phyloP scores from a whole-genome alignment of 2,888 invertebrate species.

The Sisyra nigra region DNA sequence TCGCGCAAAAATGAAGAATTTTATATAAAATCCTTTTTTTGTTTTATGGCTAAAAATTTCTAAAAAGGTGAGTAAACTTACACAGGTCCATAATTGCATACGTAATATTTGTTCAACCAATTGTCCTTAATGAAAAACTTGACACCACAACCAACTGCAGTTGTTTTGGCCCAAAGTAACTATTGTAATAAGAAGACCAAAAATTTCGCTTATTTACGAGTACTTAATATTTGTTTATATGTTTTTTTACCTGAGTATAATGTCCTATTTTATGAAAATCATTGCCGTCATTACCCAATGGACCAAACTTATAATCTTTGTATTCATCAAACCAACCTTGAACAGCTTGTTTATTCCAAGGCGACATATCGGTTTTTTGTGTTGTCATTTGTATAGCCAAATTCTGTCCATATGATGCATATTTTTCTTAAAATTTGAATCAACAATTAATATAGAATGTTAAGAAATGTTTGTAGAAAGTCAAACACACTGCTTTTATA shows the following conservation, averaged over 20 bases:
- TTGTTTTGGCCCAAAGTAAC: conserved; percentile 80
- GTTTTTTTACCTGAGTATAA: conserved; percentile 77
- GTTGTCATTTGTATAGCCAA: conserved; percentile 68
- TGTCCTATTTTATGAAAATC: conserved; percentile 61
- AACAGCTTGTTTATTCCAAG: conserved; percentile 56
- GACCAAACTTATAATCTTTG: conserved; percentile 38
- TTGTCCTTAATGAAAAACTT: conserved; percentile 60
- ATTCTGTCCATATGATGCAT: conserved; percentile 73
- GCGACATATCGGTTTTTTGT: conserved; percentile 35
- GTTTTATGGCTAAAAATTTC: no score
- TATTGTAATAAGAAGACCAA: no score
- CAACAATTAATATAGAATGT: no score
- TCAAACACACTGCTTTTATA: no score
- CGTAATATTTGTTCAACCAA: conserved; percentile 62
- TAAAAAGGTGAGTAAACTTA: no score
- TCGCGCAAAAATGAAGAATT: no score
- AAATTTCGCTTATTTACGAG: no score
- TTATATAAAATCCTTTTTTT: no score
- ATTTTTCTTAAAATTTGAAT: conserved; percentile 38
- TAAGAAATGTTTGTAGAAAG: no score
- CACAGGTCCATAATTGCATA: conserved; percentile 75
- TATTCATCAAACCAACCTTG: conserved; percentile 72
- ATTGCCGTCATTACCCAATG: no score
- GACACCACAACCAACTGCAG: conserved; percentile 74
- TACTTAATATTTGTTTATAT: no score